phyloP scores from a whole-genome alignment of 2,113 vertebrate genomes.

The Myrmecobius fasciatus region DNA sequence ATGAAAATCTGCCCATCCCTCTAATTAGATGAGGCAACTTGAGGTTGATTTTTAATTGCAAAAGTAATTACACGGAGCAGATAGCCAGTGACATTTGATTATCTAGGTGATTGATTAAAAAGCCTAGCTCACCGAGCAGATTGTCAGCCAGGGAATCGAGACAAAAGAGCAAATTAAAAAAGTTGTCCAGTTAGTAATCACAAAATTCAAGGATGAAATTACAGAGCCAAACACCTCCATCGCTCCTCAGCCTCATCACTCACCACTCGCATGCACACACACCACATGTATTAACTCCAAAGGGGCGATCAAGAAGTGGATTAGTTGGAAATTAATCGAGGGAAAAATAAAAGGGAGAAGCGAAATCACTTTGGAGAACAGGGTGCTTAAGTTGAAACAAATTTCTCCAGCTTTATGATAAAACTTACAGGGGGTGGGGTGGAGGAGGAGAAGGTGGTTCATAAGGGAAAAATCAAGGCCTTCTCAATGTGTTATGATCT shows the following conservation, averaged over 20 bases:
- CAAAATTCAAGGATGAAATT: constrained; percentile 99
- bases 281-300: constrained; percentile 73
- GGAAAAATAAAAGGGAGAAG: constrained; percentile 73
- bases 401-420: constrained; percentile 71
- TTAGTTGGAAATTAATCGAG: constrained; percentile 89
- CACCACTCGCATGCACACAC: constrained; percentile 68
- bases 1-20: constrained; percentile 99
- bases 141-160: constrained; percentile 97
- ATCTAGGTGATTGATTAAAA: constrained; percentile 99
- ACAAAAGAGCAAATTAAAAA: constrained; percentile 99
- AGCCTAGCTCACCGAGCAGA: constrained; percentile 95
- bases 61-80: constrained; percentile 99
- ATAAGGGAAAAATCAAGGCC: constrained; percentile 38
- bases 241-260: constrained; percentile 87
- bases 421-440: constrained; percentile 6
- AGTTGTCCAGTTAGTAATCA: constrained; percentile 99
- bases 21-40: constrained; percentile 99
- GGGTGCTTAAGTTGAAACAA: constrained; percentile 78
- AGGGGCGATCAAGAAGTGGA: constrained; percentile 82
- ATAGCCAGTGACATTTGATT: constrained; percentile 99
- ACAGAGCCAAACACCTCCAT: constrained; percentile 93
- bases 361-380: constrained; percentile 76
- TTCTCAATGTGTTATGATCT: constrained; percentile 63
- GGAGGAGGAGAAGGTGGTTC: background rate
- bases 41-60: constrained; percentile 99